Evolutionary conservation across 2,797 vertebrate genomes (phyloP).

Genomic region (Antennarius maculatus): DNA sequence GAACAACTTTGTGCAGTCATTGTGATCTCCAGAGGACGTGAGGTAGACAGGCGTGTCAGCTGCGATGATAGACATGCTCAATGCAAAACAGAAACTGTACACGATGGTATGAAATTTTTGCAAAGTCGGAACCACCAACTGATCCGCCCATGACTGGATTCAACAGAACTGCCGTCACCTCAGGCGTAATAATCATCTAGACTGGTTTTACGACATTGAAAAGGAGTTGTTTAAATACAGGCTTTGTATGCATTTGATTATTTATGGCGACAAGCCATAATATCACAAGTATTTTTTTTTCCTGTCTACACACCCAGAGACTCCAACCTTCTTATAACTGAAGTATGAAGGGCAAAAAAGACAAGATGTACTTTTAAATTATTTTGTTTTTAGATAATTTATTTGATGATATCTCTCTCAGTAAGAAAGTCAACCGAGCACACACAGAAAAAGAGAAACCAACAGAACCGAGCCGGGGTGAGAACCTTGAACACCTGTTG

Average conservation of each 20-base stretch:
- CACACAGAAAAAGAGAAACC: no score
- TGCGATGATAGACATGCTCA: neutral
- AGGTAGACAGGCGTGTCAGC: slow-evolving; percentile 40
- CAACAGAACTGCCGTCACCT: neutral
- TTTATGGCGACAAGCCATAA: no score
- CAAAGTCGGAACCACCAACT: slow-evolving; percentile 26
- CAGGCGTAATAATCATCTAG: slow-evolving; percentile 20
- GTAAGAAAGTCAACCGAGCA: no score
- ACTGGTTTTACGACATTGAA: slow-evolving; percentile 48
- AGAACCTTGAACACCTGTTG: neutral
- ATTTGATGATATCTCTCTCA: no score
- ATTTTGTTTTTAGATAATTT: no score
- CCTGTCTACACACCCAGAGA: no score
- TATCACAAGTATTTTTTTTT: no score
- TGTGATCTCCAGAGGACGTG: neutral
- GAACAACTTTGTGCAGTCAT: neutral
- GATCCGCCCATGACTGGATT: neutral
- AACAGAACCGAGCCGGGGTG: no score
- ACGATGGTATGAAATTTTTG: neutral
- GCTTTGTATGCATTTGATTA: no score
- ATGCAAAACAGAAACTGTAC: slow-evolving; percentile 1
- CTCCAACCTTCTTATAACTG: no score
- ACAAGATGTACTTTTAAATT: no score
- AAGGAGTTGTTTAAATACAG: neutral
- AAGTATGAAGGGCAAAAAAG: no score